phyloP scores from a whole-genome alignment of 2,888 invertebrate species.

The Oscheius onirici region DNA sequence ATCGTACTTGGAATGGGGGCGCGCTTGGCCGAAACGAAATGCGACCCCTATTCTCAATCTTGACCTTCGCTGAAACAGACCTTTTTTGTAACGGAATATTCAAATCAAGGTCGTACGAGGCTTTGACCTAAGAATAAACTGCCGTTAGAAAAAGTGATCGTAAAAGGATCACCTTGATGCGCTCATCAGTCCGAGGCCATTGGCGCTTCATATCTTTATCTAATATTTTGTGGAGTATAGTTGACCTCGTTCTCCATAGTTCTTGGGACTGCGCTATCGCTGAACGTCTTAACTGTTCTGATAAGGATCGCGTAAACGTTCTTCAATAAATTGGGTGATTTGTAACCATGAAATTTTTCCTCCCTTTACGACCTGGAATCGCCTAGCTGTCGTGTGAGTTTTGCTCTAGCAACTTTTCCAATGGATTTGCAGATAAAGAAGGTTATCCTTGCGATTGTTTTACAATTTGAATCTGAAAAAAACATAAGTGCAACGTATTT shows the following conservation, averaged over 20 bases:
- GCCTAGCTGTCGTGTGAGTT: no score
- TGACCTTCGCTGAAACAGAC: constrained; percentile 4
- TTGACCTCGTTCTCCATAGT: constrained; percentile 7
- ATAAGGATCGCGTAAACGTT: constrained; percentile 26
- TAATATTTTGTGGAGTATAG: constrained; percentile 3
- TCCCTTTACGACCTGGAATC: no score
- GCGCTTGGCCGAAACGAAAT: constrained; percentile 9
- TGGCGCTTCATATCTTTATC: constrained; percentile 15
- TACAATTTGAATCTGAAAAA: neutral
- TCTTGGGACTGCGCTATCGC: constrained; percentile 16
- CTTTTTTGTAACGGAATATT: constrained; percentile 9
- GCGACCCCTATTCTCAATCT: constrained; percentile 19
- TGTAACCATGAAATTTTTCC: no score
- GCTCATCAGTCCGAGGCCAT: constrained; percentile 11
- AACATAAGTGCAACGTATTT: neutral
- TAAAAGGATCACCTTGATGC: constrained; percentile 14
- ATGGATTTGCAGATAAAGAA: no score
- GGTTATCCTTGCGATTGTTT: neutral
- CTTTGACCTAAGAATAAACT: neutral
- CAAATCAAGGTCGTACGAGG: constrained; percentile 1
- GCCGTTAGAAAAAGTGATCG: neutral
- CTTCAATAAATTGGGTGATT: neutral
- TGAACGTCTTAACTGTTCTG: constrained; percentile 17
- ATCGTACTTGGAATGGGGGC: constrained; percentile 29
- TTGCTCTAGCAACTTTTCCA: no score